Evolutionary conservation across 2,888 invertebrate genomes (phyloP).

Genomic region (Orchesella flavescens): DNA sequence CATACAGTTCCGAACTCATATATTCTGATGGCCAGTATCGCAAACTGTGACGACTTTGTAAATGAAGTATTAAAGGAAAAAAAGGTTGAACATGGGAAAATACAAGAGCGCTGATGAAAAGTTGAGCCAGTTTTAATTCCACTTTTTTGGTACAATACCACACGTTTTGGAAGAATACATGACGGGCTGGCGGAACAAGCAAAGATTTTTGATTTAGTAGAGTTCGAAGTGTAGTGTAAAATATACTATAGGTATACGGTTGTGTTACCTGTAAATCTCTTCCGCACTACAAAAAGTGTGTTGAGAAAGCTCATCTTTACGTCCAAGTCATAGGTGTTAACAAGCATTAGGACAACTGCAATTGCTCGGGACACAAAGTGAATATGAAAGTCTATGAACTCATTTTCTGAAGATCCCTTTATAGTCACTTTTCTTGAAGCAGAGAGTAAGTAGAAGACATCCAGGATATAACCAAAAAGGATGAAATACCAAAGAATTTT

Average conservation of each 20-base stretch:
- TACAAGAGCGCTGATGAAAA: background rate
- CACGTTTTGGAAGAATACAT: background rate
- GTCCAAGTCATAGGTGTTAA: no score
- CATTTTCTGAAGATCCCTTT: background rate
- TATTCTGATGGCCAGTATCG: background rate
- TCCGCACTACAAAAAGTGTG: no score
- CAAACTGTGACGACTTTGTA: background rate
- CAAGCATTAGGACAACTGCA: background rate
- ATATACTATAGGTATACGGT: no score
- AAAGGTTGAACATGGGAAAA: background rate
- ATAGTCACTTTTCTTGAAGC: background rate
- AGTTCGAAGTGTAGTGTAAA: no score
- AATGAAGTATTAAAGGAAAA: background rate
- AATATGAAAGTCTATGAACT: background rate
- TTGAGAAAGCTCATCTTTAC: no score
- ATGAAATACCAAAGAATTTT: background rate
- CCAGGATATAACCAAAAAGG: background rate
- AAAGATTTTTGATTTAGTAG: no score
- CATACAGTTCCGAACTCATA: background rate
- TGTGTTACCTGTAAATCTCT: background rate
- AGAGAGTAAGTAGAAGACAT: background rate
- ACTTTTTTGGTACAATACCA: background rate
- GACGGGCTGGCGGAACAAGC: no score
- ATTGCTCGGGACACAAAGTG: background rate
- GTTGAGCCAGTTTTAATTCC: no score